Base-by-base conservation (phyloP, 2,888 invertebrate genomes). In the Tenodera sinensis region DNA sequence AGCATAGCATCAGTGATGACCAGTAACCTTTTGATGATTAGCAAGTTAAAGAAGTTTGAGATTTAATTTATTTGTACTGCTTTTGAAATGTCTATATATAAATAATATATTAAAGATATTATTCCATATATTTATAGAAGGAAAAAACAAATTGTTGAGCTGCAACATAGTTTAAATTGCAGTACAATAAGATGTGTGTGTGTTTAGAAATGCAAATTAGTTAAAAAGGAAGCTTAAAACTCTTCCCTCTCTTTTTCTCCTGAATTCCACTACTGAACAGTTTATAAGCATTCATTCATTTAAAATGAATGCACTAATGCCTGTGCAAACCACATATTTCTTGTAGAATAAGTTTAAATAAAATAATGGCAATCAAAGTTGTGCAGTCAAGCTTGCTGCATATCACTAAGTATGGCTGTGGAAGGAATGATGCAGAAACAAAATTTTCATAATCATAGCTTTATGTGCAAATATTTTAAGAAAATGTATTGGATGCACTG, bases 21-120 rank as follows among this genome's bases (percentile, higher is more conserved):
- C 54, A 71, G 54, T 71, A 71, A 71, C 15, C 30, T 84, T 84
- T 84, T 12, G 34, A 25, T 84, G 25, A 84, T 84, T 84, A 84
- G 84, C 84, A 20, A 34, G n/a, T 27, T 84, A 84, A 12, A 71
- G 84, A 84, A 84, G n/a, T 84, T 84, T 84, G 84, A 84, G 84
- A 30, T 30, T 84, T 84, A 84, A 84, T 34, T 84, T 84, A 84
- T 84, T 84, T 84, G 15, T 84, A 84, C 84, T 84, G 84, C 84
- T 84, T 84, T 84, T 14, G 84, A 84, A 84, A 84, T 84, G 15
- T 84, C 34, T 84, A 34, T 84, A 84, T n/a, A 84, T 84, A 84
- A 34, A 71, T 71, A 20, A 71, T 71, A 25, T 71, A 71, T 71
- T 42, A 71, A 15, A 71, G 54, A 71, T 71, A 71, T 71, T 71